Percentiles rank a stretch among this genome's conserved stretches.
Evolutionary conservation across 2,888 invertebrate species (phyloP).

Genomic region (Agrotis clavis): DNA sequence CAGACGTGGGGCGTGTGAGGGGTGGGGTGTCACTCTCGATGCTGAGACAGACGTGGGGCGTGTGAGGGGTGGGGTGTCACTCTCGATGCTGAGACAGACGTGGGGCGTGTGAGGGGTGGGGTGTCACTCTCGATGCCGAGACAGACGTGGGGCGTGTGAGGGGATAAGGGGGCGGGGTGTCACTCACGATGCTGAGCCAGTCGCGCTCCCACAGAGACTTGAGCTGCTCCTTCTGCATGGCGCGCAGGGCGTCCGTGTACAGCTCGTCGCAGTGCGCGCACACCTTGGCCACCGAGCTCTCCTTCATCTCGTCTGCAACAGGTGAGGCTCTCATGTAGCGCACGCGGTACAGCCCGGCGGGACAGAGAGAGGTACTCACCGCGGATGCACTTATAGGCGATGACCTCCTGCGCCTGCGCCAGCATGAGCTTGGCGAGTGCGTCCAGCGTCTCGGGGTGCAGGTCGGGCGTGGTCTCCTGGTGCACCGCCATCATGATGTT

Average conservation of each 20-base stretch:
- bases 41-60: too few relatives aligned
- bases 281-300: slow-evolving; percentile 97
- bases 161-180: neutral
- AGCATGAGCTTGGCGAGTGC: slow-evolving; percentile 97
- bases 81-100: too few relatives aligned
- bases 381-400: slow-evolving; percentile 97
- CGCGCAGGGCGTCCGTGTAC: slow-evolving; percentile 97
- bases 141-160: neutral
- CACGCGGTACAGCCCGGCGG: too few relatives aligned
- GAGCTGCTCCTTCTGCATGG: slow-evolving; percentile 96
- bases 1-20: too few relatives aligned
- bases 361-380: slow-evolving; percentile 13
- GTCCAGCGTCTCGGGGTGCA: slow-evolving; percentile 97
- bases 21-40: too few relatives aligned
- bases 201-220: slow-evolving; percentile 97
- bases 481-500: slow-evolving; percentile 95
- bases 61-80: too few relatives aligned
- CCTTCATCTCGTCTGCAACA: slow-evolving; percentile 97
- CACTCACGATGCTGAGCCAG: slow-evolving; percentile 94
- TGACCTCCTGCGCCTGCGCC: slow-evolving; percentile 99
- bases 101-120: too few relatives aligned
- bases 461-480: slow-evolving; percentile 98
- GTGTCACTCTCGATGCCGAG: too few relatives aligned
- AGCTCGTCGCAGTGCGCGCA: slow-evolving; percentile 98
- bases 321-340: neutral